Evolutionary conservation across 2,888 invertebrate species (phyloP).

Genomic region (Neelides folsomi): DNA sequence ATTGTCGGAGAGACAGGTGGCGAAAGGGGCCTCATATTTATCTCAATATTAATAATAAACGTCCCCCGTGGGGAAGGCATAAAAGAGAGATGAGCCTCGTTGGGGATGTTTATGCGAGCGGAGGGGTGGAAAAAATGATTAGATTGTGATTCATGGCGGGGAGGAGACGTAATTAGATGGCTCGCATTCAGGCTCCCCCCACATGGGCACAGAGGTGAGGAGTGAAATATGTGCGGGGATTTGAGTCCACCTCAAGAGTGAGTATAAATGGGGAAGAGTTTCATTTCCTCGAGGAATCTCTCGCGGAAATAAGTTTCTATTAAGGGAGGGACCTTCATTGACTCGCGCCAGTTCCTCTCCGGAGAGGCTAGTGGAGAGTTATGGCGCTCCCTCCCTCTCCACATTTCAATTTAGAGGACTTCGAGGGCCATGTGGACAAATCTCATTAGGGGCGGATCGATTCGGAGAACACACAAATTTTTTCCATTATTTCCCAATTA

Average conservation of each 20-base stretch:
- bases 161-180: conserved; percentile 20
- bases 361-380: conserved; percentile 4
- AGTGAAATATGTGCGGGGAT: neutral
- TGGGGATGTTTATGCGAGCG: neutral
- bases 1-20: too few relatives aligned
- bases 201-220: neutral
- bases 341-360: neutral
- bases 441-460: too few relatives aligned
- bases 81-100: conserved; percentile 8
- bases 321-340: neutral
- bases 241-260: neutral
- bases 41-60: conserved; percentile 11
- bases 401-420: too few relatives aligned
- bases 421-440: too few relatives aligned
- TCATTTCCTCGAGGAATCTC: too few relatives aligned
- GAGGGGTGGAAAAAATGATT: conserved; percentile 13
- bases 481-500: too few relatives aligned
- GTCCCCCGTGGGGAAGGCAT: conserved; percentile 5
- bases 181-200: conserved; percentile 7
- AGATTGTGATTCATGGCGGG: conserved; percentile 19
- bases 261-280: too few relatives aligned
- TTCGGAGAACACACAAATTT: too few relatives aligned
- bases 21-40: conserved; percentile 3
- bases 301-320: too few relatives aligned
- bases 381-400: neutral